A percentile compares a stretch with the other conserved stretches of the same genome.
phyloP scores from a whole-genome alignment of 1,140 invertebrate species.

The Parapsyche elsis region DNA sequence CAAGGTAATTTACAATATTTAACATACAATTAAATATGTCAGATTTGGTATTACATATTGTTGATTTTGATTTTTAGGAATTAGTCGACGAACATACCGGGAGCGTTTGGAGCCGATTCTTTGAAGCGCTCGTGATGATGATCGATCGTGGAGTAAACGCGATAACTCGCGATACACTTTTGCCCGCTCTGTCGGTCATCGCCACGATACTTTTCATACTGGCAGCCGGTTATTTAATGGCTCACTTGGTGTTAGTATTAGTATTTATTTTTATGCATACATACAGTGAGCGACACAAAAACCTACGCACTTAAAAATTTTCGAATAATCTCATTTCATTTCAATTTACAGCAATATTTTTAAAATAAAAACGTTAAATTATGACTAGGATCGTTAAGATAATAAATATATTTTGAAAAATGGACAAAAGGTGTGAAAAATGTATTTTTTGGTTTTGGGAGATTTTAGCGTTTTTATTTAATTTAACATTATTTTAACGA shows the following conservation, averaged over 20 bases:
- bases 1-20: constrained; percentile 61
- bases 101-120: constrained; percentile 77
- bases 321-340: too few species aligned
- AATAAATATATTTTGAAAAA: too few species aligned
- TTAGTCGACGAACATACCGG: constrained; percentile 80
- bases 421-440: too few species aligned
- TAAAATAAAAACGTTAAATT: too few species aligned
- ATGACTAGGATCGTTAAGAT: too few species aligned
- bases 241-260: constrained; percentile 81
- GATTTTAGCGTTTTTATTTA: too few species aligned
- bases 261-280: too few species aligned
- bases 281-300: too few species aligned
- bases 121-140: constrained; percentile 75
- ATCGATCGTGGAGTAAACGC: constrained; percentile 80
- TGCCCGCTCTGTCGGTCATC: constrained; percentile 84
- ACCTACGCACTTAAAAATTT: too few species aligned
- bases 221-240: constrained; percentile 87
- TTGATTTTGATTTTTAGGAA: constrained; percentile 65
- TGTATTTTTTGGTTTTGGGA: too few species aligned
- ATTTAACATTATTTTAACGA: too few species aligned
- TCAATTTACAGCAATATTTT: too few species aligned
- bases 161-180: constrained; percentile 82
- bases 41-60: constrained; percentile 28
- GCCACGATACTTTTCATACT: constrained; percentile 85
- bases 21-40: neutral